Evolutionary conservation across 1,140 invertebrate species (phyloP).

Genomic region (Mylabris phalerata): DNA sequence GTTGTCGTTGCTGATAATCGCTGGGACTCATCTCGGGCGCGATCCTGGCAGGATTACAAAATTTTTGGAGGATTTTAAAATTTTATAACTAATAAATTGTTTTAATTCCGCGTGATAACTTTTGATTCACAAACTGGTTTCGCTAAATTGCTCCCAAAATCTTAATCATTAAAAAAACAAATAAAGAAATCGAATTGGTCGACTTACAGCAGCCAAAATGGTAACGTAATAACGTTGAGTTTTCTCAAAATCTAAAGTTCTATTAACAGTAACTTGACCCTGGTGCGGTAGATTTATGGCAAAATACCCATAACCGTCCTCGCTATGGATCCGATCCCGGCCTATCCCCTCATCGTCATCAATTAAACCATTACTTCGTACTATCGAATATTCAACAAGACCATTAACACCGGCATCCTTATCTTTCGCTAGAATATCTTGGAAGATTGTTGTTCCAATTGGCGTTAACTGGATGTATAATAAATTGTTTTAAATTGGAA

Average conservation of each 20-base stretch:
- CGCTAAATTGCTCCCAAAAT: background rate
- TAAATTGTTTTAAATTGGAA: background rate
- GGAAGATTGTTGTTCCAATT: conserved; percentile 79
- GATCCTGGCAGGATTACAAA: conserved; percentile 58
- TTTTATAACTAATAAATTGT: too few species aligned
- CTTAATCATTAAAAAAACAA: background rate
- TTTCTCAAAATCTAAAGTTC: conserved; percentile 81
- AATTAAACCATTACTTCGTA: conserved; percentile 51
- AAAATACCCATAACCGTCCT: conserved; percentile 76
- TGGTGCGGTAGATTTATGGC: conserved; percentile 82
- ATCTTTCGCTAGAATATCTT: conserved; percentile 74
- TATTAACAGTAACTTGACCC: conserved; percentile 82
- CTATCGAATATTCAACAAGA: conserved; percentile 72
- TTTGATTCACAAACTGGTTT: conserved; percentile 7
- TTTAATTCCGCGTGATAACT: background rate
- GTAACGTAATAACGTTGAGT: conserved; percentile 84
- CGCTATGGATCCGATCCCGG: conserved; percentile 49
- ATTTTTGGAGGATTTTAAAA: too few species aligned
- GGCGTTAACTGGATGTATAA: conserved; percentile 64
- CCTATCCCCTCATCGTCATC: conserved; percentile 46
- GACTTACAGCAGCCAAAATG: conserved; percentile 80
- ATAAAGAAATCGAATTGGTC: background rate
- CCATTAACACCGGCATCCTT: conserved; percentile 82
- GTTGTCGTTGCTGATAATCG: conserved; percentile 76
- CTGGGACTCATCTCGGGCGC: conserved; percentile 65